These are phyloP conservation scores for Turritopsis rubra DNA, from an alignment of 30 jellyfish, hydroid and myxozoan species.

Conservation along the genomic window DNA sequence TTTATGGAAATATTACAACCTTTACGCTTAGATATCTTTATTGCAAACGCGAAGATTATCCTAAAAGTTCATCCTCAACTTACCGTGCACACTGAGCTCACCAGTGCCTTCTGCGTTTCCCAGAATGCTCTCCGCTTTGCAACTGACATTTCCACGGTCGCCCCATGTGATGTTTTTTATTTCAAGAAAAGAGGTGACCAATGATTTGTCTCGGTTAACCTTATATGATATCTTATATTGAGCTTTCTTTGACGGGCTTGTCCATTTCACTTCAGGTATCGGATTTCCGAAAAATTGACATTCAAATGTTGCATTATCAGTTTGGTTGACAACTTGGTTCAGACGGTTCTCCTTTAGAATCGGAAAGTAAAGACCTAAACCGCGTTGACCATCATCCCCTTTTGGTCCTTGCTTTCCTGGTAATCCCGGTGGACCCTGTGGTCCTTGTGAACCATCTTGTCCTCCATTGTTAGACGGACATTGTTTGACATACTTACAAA, in stretches of 20 bases:
- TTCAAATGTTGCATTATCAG: background rate
- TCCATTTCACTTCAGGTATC: conserved; percentile 32
- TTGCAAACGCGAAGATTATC: no score
- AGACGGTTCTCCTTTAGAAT: background rate
- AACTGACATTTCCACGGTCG: conserved; percentile 22
- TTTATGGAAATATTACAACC: no score
- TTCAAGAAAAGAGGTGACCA: background rate
- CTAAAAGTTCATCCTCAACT: background rate
- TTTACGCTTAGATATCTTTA: no score
- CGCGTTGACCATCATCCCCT: conserved; percentile 28
- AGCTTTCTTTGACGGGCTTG: background rate
- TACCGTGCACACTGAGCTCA: conserved; percentile 18
- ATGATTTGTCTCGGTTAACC: background rate
- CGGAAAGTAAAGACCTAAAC: conserved; percentile 15
- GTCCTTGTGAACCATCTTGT: background rate
- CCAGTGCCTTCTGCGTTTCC: conserved; percentile 15
- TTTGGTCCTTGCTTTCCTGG: conserved; percentile 25
- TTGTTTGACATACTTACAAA: background rate
- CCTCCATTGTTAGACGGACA: background rate
- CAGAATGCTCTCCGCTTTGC: conserved; percentile 14
- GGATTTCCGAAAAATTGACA: conserved; percentile 37
- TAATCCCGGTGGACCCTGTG: conserved; percentile 29
- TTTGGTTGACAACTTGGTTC: background rate
- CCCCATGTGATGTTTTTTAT: conserved; percentile 10
- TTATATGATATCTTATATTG: no score